Conservation (phyloP, 2,888 invertebrate genomes). For the Drepana falcataria region DNA sequence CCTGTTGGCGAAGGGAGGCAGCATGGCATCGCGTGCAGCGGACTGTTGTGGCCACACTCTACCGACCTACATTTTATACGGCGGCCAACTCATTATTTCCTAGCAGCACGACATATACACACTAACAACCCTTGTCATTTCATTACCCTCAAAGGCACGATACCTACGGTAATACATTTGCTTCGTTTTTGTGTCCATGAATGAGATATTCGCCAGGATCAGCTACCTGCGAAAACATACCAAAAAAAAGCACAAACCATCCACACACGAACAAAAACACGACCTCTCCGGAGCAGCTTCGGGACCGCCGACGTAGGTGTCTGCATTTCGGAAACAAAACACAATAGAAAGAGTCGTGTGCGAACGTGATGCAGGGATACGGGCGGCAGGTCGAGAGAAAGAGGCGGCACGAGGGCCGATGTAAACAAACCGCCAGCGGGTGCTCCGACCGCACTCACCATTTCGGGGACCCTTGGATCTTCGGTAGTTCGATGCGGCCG, state of each 20-base stretch:
- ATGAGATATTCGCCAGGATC: constrained; percentile 39
- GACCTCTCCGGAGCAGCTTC: constrained; percentile 61
- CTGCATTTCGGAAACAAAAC: constrained; percentile 78
- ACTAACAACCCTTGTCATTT: constrained; percentile 38
- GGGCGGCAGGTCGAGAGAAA: constrained; percentile 74
- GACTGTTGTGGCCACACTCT: constrained; percentile 55
- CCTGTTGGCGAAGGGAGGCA: constrained; percentile 27
- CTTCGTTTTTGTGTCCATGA: constrained; percentile 29
- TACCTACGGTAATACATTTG: constrained; percentile 20
- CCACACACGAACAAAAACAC: constrained; percentile 67
- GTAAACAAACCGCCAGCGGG: constrained; percentile 74
- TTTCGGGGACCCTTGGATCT: constrained; percentile 67
- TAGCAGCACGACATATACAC: constrained; percentile 49
- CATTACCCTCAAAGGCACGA: constrained; percentile 31
- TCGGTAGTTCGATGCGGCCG: constrained; percentile 42
- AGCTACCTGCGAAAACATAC: constrained; percentile 70
- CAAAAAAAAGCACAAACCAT: constrained; percentile 63
- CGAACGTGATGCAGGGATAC: constrained; percentile 67
- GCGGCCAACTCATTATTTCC: constrained; percentile 62
- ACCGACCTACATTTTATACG: constrained; percentile 78
- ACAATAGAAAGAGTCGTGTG: constrained; percentile 74
- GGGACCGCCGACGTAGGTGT: constrained; percentile 66
- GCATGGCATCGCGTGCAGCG: constrained; percentile 59
- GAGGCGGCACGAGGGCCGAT: constrained; percentile 68
- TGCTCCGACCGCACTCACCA: constrained; percentile 78